Evolutionary conservation across 2,797 vertebrate genomes (phyloP), one percentile per base, ranked within the genome.

Genomic region (Pipistrellus nathusii): DNA sequence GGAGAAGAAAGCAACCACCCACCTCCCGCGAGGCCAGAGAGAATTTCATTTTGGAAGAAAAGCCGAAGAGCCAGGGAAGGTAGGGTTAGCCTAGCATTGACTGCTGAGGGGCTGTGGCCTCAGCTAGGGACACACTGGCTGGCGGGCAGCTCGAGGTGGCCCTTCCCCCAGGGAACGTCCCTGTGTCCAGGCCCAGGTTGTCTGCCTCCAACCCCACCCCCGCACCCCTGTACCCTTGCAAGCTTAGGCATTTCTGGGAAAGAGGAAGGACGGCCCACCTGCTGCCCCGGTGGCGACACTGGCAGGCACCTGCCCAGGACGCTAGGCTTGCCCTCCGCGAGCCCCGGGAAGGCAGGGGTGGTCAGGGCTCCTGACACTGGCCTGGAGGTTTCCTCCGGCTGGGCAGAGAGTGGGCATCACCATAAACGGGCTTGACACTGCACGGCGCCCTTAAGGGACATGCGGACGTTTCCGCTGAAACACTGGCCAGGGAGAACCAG

Each of bases 81-180:
- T 23, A n/a, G 69, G 8, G 62, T 57, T 78, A 41, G 46, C 53
- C 11, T 20, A 18, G 35, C 9, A 51, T 41, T 72, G 53, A 6
- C 51, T 25, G 62, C 11, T 20, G 35, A 7, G 1, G 7, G 32
- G 44, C 32, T 38, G n/a, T 25, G 7, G 18, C 57, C 48, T 41
- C 71, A 30, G 30, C 1, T 21, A 30, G 9, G 13, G 44, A n/a
- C 30, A 35, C 1, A 5, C 2, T 41, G 35, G 17, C 30, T 35
- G 30, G 23, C 2, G 8, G 32, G 73, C 25, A 7, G 76, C 21
- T 12, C 25, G 73, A 15, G 14, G 23, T 4, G 55, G 18, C 38
- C n/a, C n/a, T 5, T 55, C 38, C 13, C 55, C 23, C 2, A 2
- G 35, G 0, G 1, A 13, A 0, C 6, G n/a, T 8, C 9, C 51